A percentile compares a stretch with the other conserved stretches of the same genome.
Conservation (phyloP, 2,888 invertebrate genomes). For the Celastrina argiolus region DNA sequence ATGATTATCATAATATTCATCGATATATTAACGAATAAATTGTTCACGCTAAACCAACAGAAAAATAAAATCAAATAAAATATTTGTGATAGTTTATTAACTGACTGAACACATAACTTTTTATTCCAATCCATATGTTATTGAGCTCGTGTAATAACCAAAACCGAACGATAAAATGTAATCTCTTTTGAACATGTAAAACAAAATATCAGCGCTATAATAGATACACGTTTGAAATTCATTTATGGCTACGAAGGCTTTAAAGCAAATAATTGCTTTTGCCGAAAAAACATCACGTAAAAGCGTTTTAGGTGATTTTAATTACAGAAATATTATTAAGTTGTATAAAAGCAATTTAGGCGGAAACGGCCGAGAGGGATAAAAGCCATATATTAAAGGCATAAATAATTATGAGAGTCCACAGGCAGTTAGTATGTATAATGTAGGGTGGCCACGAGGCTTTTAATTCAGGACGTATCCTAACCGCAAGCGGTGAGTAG, state of each 20-base stretch:
- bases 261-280: conserved; percentile 20
- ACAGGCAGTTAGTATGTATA: conserved; percentile 35
- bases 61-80: too few relatives aligned
- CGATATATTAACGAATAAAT: too few relatives aligned
- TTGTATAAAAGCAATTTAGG: conserved; percentile 67
- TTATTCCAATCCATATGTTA: neutral
- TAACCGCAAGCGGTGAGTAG: neutral
- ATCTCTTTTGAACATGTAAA: neutral
- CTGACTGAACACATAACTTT: neutral
- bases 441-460: neutral
- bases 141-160: neutral
- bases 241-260: conserved; percentile 2
- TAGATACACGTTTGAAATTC: conserved; percentile 6
- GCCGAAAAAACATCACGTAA: conserved; percentile 14
- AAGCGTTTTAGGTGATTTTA: conserved; percentile 50
- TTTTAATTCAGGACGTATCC: neutral
- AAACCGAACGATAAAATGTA: neutral
- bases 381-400: conserved; percentile 62
- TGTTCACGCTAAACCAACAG: too few relatives aligned
- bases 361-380: conserved; percentile 46
- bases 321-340: conserved; percentile 74
- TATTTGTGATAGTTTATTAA: neutral
- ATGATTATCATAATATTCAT: too few relatives aligned
- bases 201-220: conserved; percentile 2
- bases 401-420: conserved; percentile 72